Base-by-base conservation (phyloP, 53 echinoderm and acorn worm genomes). In the Stichopus horrens region DNA sequence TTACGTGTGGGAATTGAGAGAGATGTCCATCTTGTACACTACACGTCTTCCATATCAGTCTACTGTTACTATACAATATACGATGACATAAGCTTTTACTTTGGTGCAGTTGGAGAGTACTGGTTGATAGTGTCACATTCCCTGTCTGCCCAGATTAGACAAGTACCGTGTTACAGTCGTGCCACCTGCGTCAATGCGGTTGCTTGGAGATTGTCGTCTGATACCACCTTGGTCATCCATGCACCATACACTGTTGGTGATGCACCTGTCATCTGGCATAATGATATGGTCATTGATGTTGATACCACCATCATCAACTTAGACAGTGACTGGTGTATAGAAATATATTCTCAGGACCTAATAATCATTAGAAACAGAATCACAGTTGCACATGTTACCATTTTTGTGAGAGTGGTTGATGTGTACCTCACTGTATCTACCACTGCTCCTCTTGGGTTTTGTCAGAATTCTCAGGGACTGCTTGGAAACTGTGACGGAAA, bases 101-200 rank as follows among this genome's bases (percentile, higher is more conserved):
- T 96, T 85, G 90, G 89, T 21, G 88, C 88, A 21, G 91, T 90
- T 11, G 96, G 96, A 4, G 96, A 96, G 73, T 96, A 93, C 79
- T 96, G 91, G 79, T 88, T 96, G 22, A 82, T 93, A 51, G 55
- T 55, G 52, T 92, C 88, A 18, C 76, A 14, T 14, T 68, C 74
- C 22, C 74, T 93, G 54, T 54, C 74, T 6, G 71, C 93, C 78
- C 96, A 96, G 76, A 89, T 96, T 37, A 88, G 94, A 63, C 96
- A 96, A 76, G 92, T 96, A 51, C 96, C 96, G 5, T 96, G 96
- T 88, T 94, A 91, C 79, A 79, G 77, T 13, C 76, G 81, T 58
- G 89, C 90, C 2, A 88, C 87, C 5, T 96, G 96, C 85, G 83
- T 94, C 7, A 93, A 93, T 90, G 91, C 96, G 5, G 79, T 96